These are phyloP conservation scores for Himalopsyche japonica DNA, from an alignment of 2,888 invertebrate genomes.

Conservation along the genomic window DNA sequence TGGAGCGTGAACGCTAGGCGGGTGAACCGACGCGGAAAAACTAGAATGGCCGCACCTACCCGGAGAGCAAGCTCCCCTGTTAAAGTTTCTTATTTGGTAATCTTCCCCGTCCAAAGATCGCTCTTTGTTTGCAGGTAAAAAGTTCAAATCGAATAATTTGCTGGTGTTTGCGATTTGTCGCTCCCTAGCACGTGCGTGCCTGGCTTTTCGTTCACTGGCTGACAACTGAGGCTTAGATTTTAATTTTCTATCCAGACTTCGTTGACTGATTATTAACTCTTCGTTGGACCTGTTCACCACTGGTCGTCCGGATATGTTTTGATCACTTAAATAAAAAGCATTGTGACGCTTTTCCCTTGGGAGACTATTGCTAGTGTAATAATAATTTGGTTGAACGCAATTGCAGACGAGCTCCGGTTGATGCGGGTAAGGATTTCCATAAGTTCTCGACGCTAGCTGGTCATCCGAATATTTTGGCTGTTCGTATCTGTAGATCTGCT, in stretches of 20 bases:
- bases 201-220: conserved; percentile 18
- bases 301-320: conserved; percentile 32
- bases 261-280: conserved; percentile 35
- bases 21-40: conserved; percentile 22
- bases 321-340: conserved; percentile 37
- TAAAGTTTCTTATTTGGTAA: conserved; percentile 30
- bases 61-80: conserved; percentile 27
- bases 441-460: conserved; percentile 17
- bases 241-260: conserved; percentile 36
- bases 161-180: conserved; percentile 2
- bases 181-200: conserved; percentile 15
- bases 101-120: conserved; percentile 36
- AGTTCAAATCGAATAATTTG: conserved; percentile 33
- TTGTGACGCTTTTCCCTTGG: conserved; percentile 34
- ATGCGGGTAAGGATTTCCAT: conserved; percentile 30
- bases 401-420: conserved; percentile 34
- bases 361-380: conserved; percentile 30
- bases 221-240: conserved; percentile 25
- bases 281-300: conserved; percentile 34
- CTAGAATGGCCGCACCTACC: conserved; percentile 33
- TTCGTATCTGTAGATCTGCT: conserved; percentile 17
- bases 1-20: conserved; percentile 26
- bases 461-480: conserved; percentile 26
- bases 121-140: conserved; percentile 36
- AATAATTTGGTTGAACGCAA: conserved; percentile 33